Evolutionary conservation across 2,797 vertebrate species (phyloP).

Genomic region (Myioborus melanocephalus): DNA sequence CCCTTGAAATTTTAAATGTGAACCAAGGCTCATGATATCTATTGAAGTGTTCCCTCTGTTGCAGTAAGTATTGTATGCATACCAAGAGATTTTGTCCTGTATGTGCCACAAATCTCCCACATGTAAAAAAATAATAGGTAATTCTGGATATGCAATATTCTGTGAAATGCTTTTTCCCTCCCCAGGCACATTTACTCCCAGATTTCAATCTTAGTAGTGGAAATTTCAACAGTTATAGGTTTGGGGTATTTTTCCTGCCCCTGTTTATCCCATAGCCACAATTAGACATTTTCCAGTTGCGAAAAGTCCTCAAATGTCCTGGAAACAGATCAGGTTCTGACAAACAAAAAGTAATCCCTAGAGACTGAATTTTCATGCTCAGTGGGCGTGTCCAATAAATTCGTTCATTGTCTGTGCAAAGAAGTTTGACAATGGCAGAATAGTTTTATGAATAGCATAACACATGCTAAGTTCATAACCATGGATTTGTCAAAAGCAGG

Average conservation of each 20-base stretch:
- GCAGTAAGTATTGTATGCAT: not conserved
- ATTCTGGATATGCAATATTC: not conserved
- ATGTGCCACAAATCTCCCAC: not conserved
- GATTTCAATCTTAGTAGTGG: not conserved
- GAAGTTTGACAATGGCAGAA: slow-evolving; percentile 7
- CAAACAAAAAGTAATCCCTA: not conserved
- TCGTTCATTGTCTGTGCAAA: not conserved
- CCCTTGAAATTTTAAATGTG: not conserved
- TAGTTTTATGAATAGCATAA: not conserved
- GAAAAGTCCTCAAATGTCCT: not conserved
- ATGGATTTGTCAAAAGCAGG: not conserved
- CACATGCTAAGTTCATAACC: not conserved
- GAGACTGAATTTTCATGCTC: not conserved
- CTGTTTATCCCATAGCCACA: not conserved
- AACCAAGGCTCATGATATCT: not conserved
- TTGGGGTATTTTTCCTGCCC: not conserved
- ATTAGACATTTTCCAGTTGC: not conserved
- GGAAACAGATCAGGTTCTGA: not conserved
- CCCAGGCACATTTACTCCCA: not conserved
- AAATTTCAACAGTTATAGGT: not conserved
- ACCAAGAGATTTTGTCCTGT: not conserved
- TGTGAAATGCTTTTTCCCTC: not conserved
- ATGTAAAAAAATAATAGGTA: not conserved
- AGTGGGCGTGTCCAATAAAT: not conserved
- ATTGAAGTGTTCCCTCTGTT: not conserved